Percentiles rank a stretch among this genome's conserved stretches.
Conservation (phyloP, 2,797 vertebrate genomes). For the Sebastes steindachneri region DNA sequence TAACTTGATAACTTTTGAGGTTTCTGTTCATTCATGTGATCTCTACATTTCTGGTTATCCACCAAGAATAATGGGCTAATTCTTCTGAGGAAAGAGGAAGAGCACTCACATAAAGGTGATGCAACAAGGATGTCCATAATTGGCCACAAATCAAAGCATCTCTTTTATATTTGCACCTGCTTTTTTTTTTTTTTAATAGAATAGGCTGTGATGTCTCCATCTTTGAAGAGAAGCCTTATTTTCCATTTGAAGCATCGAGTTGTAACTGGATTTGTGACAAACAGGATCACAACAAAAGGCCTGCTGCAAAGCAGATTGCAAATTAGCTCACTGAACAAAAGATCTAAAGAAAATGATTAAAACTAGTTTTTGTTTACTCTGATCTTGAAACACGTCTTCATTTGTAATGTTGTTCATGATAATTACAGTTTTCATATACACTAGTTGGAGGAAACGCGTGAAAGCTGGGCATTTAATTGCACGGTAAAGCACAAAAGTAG, state of each 20-base stretch:
- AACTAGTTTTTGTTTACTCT: slow-evolving; percentile 43
- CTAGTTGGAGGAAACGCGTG: neutral
- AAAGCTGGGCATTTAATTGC: neutral
- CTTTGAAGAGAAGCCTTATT: slow-evolving; percentile 60
- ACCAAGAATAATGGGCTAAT: slow-evolving; percentile 34
- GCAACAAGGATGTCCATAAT: slow-evolving; percentile 48
- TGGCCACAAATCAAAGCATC: slow-evolving; percentile 60
- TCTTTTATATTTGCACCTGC: slow-evolving; percentile 62
- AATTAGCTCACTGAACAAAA: slow-evolving; percentile 48
- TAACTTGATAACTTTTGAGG: slow-evolving; percentile 58
- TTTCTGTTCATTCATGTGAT: slow-evolving; percentile 47
- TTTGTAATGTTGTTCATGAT: slow-evolving; percentile 17
- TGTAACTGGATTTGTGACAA: slow-evolving; percentile 47
- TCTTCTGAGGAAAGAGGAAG: slow-evolving; percentile 14
- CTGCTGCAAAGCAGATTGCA: slow-evolving; percentile 33
- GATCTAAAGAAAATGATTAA: slow-evolving; percentile 30
- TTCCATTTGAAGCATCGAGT: slow-evolving; percentile 43
- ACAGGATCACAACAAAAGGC: slow-evolving; percentile 52
- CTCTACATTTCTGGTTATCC: slow-evolving; percentile 35
- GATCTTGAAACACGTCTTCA: slow-evolving; percentile 35
- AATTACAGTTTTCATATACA: slow-evolving; percentile 1
- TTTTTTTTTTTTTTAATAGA: slow-evolving; percentile 36
- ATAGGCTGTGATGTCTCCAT: slow-evolving; percentile 58
- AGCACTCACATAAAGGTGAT: slow-evolving; percentile 27
- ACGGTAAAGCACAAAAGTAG: neutral